Evolutionary conservation across 1,140 invertebrate genomes (phyloP).

Genomic region (Macrosteles quadrilineatus): DNA sequence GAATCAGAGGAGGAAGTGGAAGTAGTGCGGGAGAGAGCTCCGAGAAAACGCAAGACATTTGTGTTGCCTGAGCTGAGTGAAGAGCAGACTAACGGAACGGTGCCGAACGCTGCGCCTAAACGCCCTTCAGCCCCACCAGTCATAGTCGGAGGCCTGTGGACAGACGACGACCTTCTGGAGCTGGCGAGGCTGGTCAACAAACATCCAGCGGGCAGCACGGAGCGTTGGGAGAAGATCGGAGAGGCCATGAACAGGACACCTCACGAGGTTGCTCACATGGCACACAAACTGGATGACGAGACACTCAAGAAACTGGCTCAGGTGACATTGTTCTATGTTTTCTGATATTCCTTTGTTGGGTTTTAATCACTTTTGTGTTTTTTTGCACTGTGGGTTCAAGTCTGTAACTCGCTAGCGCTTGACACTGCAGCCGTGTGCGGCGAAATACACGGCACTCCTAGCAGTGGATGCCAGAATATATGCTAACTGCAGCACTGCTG

Average conservation of each 20-base stretch:
- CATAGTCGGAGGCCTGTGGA: slow-evolving; percentile 79
- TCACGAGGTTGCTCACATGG: slow-evolving; percentile 70
- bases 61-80: slow-evolving; percentile 55
- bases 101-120: too few relatives aligned
- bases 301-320: not conserved
- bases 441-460: too few relatives aligned
- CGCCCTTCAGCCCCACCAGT: slow-evolving; percentile 40
- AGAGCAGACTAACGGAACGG: not conserved
- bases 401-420: too few relatives aligned
- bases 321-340: too few relatives aligned
- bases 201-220: slow-evolving; percentile 77
- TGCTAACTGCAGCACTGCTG: too few relatives aligned
- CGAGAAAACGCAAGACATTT: slow-evolving; percentile 62
- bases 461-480: too few relatives aligned
- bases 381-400: too few relatives aligned
- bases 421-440: too few relatives aligned
- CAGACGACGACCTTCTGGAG: slow-evolving; percentile 86
- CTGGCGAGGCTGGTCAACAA: slow-evolving; percentile 85
- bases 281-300: slow-evolving; percentile 60
- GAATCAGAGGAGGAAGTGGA: slow-evolving; percentile 55
- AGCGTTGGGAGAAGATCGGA: slow-evolving; percentile 89
- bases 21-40: slow-evolving; percentile 47
- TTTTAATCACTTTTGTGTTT: too few relatives aligned
- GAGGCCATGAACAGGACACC: slow-evolving; percentile 66
- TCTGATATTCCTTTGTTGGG: too few relatives aligned